Percentiles rank a stretch among this genome's conserved stretches.
These are phyloP conservation scores for Lagenorhynchus albirostris DNA, from an alignment of 2,113 vertebrate genomes.

Conservation along the genomic window DNA sequence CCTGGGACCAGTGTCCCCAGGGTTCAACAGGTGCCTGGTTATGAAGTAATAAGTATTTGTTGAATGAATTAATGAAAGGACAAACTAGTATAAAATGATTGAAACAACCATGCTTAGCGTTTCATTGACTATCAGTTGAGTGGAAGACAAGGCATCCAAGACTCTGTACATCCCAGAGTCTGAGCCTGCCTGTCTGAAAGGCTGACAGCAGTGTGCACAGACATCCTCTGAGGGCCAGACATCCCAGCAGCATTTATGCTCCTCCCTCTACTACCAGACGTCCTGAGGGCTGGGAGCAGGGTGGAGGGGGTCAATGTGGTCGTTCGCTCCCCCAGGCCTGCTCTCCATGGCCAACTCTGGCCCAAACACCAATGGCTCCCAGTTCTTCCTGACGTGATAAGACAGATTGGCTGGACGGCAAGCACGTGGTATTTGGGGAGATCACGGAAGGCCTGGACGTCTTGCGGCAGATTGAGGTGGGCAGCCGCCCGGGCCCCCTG, in stretches of 20 bases:
- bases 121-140: neutral
- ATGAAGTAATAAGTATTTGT: neutral
- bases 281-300: accelerated
- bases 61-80: neutral
- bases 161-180: neutral
- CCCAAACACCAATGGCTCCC: slow-evolving; percentile 91
- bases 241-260: neutral
- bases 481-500: neutral
- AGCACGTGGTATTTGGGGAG: slow-evolving; percentile 98
- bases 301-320: accelerated
- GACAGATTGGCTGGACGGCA: slow-evolving; percentile 94
- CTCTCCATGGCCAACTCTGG: slow-evolving; percentile 96
- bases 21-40: neutral
- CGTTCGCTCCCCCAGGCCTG: slow-evolving; percentile 78
- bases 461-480: slow-evolving; percentile 89
- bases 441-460: slow-evolving; percentile 95
- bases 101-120: neutral
- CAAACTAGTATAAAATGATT: neutral
- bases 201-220: neutral
- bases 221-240: accelerated
- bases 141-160: neutral
- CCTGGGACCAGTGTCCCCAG: neutral
- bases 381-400: slow-evolving; percentile 97
- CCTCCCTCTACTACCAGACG: accelerated
- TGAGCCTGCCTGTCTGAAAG: neutral